Percentiles rank a stretch among this genome's conserved stretches.
phyloP scores from a whole-genome alignment of 2,113 vertebrate species.

The Atherinomorus stipes region DNA sequence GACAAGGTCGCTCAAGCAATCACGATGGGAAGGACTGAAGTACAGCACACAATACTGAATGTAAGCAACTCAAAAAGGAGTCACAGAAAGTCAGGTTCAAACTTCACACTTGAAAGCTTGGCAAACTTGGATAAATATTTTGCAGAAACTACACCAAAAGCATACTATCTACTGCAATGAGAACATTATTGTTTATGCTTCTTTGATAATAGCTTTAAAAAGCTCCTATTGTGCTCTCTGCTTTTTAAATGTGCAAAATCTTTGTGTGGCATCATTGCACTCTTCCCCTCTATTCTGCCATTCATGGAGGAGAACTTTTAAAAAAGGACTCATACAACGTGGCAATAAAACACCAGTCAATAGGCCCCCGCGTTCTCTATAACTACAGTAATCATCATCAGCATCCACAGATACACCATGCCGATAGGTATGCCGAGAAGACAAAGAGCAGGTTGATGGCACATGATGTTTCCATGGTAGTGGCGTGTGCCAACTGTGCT shows the following conservation, averaged over 20 bases:
- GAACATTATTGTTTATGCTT: neutral
- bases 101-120: slow-evolving; percentile 3
- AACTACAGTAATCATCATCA: slow-evolving; percentile 38
- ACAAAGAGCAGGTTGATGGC: slow-evolving; percentile 30
- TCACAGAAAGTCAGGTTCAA: slow-evolving; percentile 12
- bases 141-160: neutral
- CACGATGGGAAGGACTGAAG: neutral
- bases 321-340: slow-evolving; percentile 7
- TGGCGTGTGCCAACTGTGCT: slow-evolving; percentile 5
- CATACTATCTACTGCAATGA: slow-evolving; percentile 10
- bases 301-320: slow-evolving; percentile 2
- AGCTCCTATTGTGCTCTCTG: slow-evolving; percentile 12
- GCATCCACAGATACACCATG: slow-evolving; percentile 20
- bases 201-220: too few relatives aligned
- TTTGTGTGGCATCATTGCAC: neutral
- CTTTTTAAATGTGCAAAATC: slow-evolving; percentile 3
- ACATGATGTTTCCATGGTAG: slow-evolving; percentile 48
- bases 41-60: neutral
- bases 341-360: slow-evolving; percentile 23
- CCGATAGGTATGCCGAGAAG: slow-evolving; percentile 19
- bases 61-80: neutral
- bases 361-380: slow-evolving; percentile 19
- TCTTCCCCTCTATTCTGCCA: neutral
- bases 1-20: slow-evolving; percentile 46
- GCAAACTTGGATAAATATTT: neutral